Evolutionary conservation across 2,797 vertebrate genomes (phyloP).

Genomic region (Australoheros facetus): DNA sequence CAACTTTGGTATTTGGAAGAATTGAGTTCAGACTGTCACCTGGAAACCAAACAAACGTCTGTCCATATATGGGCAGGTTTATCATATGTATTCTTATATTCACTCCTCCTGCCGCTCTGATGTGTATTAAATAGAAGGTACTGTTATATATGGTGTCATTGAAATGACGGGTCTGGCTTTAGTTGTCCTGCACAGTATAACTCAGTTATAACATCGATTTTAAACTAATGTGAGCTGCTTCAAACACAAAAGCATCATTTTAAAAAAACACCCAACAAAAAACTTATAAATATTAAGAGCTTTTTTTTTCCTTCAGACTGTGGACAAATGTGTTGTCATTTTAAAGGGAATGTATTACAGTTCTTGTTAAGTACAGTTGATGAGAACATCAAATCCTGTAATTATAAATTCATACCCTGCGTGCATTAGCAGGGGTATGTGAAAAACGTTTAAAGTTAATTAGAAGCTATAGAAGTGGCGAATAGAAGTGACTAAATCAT

Average conservation of each 20-base stretch:
- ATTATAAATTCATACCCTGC: neutral
- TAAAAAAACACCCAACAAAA: neutral
- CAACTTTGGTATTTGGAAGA: conserved; percentile 12
- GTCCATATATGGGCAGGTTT: conserved; percentile 22
- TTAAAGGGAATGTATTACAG: neutral
- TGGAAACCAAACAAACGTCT: conserved; percentile 9
- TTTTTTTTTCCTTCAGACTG: fast-evolving
- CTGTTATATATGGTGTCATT: neutral
- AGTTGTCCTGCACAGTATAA: neutral
- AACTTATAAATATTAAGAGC: neutral
- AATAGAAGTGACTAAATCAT: neutral
- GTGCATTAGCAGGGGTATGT: neutral
- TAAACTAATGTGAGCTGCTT: neutral
- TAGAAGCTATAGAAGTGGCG: neutral
- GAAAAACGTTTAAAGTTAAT: neutral
- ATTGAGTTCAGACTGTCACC: neutral
- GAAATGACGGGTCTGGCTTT: too few species aligned
- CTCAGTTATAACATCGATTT: neutral
- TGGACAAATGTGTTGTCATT: neutral
- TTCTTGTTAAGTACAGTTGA: neutral
- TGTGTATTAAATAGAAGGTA: neutral
- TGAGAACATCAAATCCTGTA: neutral
- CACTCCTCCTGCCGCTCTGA: too few species aligned
- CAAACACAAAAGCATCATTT: neutral
- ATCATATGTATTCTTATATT: neutral